A percentile compares a stretch with the other conserved stretches of the same genome.
Evolutionary conservation across 2,797 vertebrate genomes (phyloP).

Genomic region (Hybognathus amarus): DNA sequence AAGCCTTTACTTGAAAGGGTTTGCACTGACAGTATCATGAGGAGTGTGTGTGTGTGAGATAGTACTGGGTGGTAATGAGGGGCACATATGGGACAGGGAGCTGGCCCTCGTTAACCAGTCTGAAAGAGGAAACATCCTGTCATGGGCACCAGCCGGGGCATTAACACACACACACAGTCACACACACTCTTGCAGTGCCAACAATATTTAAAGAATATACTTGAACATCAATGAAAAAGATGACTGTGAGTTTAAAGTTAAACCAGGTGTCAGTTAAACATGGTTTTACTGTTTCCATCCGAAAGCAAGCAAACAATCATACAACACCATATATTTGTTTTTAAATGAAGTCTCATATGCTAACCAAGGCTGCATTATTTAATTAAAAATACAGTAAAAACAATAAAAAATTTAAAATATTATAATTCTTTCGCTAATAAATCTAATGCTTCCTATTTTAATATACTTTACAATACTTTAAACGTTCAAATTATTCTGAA

Average conservation of each 20-base stretch:
- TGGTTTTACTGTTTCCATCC: not conserved
- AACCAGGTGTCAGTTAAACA: not conserved
- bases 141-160: slow-evolving; percentile 70
- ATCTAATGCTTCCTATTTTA: not conserved
- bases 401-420: not conserved
- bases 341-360: not conserved
- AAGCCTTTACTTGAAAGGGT: slow-evolving; percentile 58
- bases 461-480: not conserved
- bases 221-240: not conserved
- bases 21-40: slow-evolving; percentile 56
- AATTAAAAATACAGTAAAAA: not conserved
- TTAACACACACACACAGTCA: slow-evolving; percentile 31
- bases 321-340: not conserved
- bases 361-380: not conserved
- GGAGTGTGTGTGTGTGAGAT: slow-evolving; percentile 42
- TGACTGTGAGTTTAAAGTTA: slow-evolving; percentile 3
- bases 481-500: no score
- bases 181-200: slow-evolving; percentile 31
- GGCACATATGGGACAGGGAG: slow-evolving; percentile 80
- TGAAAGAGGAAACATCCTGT: slow-evolving; percentile 73
- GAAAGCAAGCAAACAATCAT: not conserved
- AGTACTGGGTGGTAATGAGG: slow-evolving; percentile 75
- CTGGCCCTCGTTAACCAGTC: slow-evolving; percentile 77
- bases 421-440: no score
- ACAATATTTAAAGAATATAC: slow-evolving; percentile 33